Conservation (phyloP, 2,113 vertebrate species). For the Emydura subglobosa region DNA sequence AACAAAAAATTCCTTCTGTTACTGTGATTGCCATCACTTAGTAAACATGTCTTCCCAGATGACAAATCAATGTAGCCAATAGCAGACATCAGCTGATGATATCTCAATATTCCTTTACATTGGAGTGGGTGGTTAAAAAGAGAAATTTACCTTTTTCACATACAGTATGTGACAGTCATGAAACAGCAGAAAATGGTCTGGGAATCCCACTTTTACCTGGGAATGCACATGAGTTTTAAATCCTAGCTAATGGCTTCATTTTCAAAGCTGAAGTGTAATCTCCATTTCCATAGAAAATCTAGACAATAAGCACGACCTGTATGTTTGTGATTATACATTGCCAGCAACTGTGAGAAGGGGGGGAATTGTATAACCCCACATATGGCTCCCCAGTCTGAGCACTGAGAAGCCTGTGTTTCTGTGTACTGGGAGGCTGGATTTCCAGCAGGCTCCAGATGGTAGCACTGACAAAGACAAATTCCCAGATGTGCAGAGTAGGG, state of each 20-base stretch:
- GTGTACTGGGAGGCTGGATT: not conserved
- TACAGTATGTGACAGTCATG: not conserved
- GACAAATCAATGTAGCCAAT: not conserved
- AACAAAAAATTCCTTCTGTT: not conserved
- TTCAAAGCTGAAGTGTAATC: not conserved
- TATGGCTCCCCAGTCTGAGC: not conserved
- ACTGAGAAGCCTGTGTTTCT: not conserved
- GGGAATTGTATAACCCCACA: not conserved
- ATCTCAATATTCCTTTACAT: not conserved
- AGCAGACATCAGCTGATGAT: not conserved
- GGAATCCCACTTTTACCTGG: not conserved
- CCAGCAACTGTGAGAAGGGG: not conserved
- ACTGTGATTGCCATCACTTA: not conserved
- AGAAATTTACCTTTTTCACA: accelerated
- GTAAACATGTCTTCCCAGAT: not conserved
- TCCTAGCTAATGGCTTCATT: not conserved
- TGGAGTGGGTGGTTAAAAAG: not conserved
- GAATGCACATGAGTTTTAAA: not conserved
- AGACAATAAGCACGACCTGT: not conserved
- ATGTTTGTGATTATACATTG: not conserved
- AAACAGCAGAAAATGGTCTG: not conserved
- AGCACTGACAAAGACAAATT: not conserved
- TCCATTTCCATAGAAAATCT: accelerated
- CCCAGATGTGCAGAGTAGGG: not conserved
- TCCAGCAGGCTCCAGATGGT: constrained; percentile 25